These are phyloP conservation scores for Pyrocephalus nanus DNA, from an alignment of 2,797 vertebrate species.

Conservation along the genomic window DNA sequence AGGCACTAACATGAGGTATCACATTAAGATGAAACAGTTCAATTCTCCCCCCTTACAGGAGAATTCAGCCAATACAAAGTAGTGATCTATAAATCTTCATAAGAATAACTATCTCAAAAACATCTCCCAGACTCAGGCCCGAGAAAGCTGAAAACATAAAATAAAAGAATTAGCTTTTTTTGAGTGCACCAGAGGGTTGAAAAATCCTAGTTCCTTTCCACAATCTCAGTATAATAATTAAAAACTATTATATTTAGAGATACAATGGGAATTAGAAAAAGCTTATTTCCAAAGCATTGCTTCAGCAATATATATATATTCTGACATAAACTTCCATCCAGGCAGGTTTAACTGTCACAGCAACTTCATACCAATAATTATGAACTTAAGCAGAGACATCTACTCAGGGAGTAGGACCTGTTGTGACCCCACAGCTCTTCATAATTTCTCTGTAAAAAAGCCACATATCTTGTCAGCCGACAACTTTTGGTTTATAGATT, in stretches of 20 bases:
- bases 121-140: conserved; percentile 7
- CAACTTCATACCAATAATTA: conserved; percentile 45
- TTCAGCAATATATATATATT: conserved; percentile 61
- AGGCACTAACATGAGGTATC: conserved; percentile 73
- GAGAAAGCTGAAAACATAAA: conserved; percentile 1
- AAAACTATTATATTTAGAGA: conserved; percentile 17
- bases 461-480: neutral
- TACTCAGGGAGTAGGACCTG: neutral
- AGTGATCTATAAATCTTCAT: conserved; percentile 13
- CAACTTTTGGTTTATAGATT: conserved; percentile 57
- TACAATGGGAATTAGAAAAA: conserved; percentile 47
- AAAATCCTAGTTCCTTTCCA: conserved; percentile 19
- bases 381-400: neutral
- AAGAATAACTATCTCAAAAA: conserved; percentile 27
- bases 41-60: neutral
- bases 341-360: conserved; percentile 57
- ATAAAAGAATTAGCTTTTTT: conserved; percentile 25
- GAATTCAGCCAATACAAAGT: conserved; percentile 31
- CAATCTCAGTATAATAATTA: neutral
- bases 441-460: neutral
- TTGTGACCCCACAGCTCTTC: conserved; percentile 12
- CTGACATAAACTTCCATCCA: conserved; percentile 41
- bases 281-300: conserved; percentile 17
- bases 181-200: conserved; percentile 12
- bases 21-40: conserved; percentile 25